These are phyloP conservation scores for Balaeniceps rex DNA, from an alignment of 2,113 vertebrate species.

Conservation along the genomic window DNA sequence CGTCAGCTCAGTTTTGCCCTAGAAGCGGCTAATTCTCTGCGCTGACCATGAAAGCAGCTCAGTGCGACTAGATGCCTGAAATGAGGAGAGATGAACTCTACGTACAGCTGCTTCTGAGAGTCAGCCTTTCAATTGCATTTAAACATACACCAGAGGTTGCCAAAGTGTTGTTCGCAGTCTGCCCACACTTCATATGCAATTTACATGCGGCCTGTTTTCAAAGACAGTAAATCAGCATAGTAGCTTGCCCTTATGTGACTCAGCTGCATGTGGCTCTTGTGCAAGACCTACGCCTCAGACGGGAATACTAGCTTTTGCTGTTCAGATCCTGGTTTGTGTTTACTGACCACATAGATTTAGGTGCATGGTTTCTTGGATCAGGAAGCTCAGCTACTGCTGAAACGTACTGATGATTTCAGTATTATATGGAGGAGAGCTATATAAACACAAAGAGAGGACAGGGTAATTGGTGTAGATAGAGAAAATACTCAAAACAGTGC, in stretches of 20 bases:
- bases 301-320: background rate
- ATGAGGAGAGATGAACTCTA: background rate
- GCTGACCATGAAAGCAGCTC: background rate
- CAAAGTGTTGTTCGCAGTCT: background rate
- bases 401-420: background rate
- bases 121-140: background rate
- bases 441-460: background rate
- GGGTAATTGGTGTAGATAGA: fast-evolving
- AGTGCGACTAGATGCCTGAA: background rate
- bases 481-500: background rate
- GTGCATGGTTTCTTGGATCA: background rate
- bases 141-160: background rate
- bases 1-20: background rate
- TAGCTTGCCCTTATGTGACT: background rate
- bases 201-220: background rate
- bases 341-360: background rate
- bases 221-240: background rate
- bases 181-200: background rate
- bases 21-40: background rate
- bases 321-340: background rate
- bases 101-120: background rate
- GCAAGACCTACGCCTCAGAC: background rate
- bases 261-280: background rate
- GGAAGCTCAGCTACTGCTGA: background rate
- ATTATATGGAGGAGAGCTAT: background rate